Evolutionary conservation across 64 coral and sea anemone species (phyloP).

Genomic region (Porites australiensis): DNA sequence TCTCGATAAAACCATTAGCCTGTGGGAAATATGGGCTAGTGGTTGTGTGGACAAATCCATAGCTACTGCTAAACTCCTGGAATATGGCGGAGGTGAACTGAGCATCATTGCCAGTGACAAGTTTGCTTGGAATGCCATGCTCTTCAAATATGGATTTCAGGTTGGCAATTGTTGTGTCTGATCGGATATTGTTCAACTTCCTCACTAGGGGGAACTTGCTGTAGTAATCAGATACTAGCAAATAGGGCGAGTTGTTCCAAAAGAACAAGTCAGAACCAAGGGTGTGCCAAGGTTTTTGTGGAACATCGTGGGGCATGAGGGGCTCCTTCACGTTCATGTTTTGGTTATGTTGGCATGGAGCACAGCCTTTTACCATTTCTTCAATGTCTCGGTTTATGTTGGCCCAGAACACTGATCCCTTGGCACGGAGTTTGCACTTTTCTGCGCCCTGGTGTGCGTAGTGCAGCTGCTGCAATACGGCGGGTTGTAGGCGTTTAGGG

Average conservation of each 20-base stretch:
- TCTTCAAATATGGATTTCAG: slow-evolving; percentile 61
- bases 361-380: slow-evolving; percentile 21
- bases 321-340: slow-evolving; percentile 48
- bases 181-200: slow-evolving; percentile 6
- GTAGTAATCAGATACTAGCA: slow-evolving; percentile 18
- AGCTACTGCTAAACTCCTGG: slow-evolving; percentile 46
- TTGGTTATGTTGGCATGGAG: slow-evolving; percentile 43
- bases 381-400: slow-evolving; percentile 43
- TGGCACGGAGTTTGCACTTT: slow-evolving; percentile 32
- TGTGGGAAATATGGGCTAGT: slow-evolving; percentile 32
- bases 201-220: slow-evolving; percentile 25
- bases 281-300: slow-evolving; percentile 30
- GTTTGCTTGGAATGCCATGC: slow-evolving; percentile 46
- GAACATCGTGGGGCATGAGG: slow-evolving; percentile 6
- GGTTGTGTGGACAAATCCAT: slow-evolving; percentile 48
- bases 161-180: slow-evolving; percentile 20
- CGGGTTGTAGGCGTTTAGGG: background rate
- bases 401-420: slow-evolving; percentile 48
- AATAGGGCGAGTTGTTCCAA: slow-evolving; percentile 10
- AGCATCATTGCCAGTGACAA: slow-evolving; percentile 47
- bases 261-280: background rate
- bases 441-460: slow-evolving; percentile 12
- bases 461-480: background rate
- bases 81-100: slow-evolving; percentile 54
- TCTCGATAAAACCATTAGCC: slow-evolving; percentile 63